Percentiles rank a stretch among this genome's conserved stretches.
These are phyloP conservation scores for Ormyrus rosae DNA, from an alignment of 2,888 invertebrate genomes.

Conservation along the genomic window DNA sequence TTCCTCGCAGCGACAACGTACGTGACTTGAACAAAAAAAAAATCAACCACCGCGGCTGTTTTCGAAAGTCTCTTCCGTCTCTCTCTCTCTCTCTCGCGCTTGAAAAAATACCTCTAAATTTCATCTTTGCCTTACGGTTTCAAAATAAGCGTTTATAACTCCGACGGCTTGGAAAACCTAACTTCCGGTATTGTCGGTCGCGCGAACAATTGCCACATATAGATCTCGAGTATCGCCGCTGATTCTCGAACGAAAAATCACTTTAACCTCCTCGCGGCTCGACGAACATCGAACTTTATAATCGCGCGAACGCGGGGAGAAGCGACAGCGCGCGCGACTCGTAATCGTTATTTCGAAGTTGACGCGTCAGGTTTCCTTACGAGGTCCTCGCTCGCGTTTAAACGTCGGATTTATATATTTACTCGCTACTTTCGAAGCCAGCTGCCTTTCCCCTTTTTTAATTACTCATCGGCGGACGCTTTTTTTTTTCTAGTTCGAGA, in stretches of 20 bases:
- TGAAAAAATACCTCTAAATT: too few species aligned
- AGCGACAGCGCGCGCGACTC: not conserved
- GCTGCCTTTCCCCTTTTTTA: not conserved
- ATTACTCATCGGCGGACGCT: not conserved
- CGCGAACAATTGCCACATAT: too few species aligned
- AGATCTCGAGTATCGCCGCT: too few species aligned
- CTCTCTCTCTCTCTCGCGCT: not conserved
- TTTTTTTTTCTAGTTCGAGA: not conserved
- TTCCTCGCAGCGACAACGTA: constrained; percentile 15
- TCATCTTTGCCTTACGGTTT: not conserved
- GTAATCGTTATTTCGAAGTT: not conserved
- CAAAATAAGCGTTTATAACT: not conserved
- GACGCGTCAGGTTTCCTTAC: too few species aligned
- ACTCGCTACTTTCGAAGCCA: too few species aligned
- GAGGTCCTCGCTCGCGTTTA: not conserved
- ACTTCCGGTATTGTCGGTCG: not conserved
- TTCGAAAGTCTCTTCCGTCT: not conserved
- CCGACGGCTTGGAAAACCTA: not conserved
- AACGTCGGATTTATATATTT: too few species aligned
- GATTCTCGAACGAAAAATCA: too few species aligned
- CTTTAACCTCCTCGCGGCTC: not conserved
- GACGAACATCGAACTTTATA: not conserved
- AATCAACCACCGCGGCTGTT: not conserved
- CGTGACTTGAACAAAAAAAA: constrained; percentile 27
- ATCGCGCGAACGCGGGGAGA: constrained; percentile 5